Evolutionary conservation across 1,140 invertebrate genomes (phyloP), one percentile per base, ranked within the genome.

Genomic region (Babylonia areolata): DNA sequence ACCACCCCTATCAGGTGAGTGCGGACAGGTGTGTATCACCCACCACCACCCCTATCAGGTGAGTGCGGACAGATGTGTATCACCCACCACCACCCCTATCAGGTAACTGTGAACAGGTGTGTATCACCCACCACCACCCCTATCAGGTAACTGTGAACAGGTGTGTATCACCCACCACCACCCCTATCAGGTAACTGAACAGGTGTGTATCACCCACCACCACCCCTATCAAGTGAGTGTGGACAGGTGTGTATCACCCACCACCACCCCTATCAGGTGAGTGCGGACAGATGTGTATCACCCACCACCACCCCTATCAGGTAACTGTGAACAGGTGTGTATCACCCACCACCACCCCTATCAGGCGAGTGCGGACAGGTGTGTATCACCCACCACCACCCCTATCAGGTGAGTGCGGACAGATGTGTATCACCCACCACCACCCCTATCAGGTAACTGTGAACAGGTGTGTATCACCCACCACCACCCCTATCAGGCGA

Each of bases 11-110:
- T 35, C n/a, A 33, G 71, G 71, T 73, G 31, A 73, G 71, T 6
- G 6, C 6, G 6, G n/a, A n/a, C n/a, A n/a, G n/a, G n/a, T n/a
- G n/a, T n/a, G n/a, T n/a, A n/a, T n/a, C 89, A 88, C 92, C 86
- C 85, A 85, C 1, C 58, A 89, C 35, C 93, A 94, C 89, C 89
- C 91, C 11, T 94, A 94, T 82, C 90, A 92, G 88, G 93, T 94
- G 87, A 84, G 75, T 42, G 39, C 28, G 31, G 28, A 39, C 9
- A 11, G 69, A 28, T n/a, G 9, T n/a, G 9, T n/a, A 28, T 71
- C 54, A 58, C 54, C 54, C 28, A 58, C 54, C 28, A 28, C 69
- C 46, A 51, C 46, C 46, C 17, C 0, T 12, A 51, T 51, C 46
- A 17, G 46, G 46, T 51, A 33, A 33, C 12, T 12, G 3, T 73